Evolutionary conservation across 2,888 invertebrate genomes (phyloP), one percentile per base, ranked within the genome.

Genomic region (Archaeoteleia sp.): DNA sequence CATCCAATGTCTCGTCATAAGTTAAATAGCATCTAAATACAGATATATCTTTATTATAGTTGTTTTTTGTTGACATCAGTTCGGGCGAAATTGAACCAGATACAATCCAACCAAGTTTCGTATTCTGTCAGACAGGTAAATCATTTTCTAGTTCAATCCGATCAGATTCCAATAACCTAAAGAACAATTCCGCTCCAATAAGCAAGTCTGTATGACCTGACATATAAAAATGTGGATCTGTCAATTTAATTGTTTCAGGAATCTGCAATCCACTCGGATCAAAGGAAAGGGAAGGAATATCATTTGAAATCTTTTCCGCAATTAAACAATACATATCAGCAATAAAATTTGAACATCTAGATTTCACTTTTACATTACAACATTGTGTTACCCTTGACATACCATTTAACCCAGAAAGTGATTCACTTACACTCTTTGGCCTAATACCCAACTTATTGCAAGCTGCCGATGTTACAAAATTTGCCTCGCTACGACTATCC

Each of bases 401-500:
- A 2, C 49, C 61, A 8, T 45, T 58, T 6, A 71, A 25, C 0
- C 70, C 70, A 4, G 34, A 43, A 9, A 70, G 25, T 1, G 45
- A 30, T 23, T 65, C 43, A 0, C 29, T 25, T 1, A 53, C 29
- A 9, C 14, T 8, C 27, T 29, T 34, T 35, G 37, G 43, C 15
- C 32, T 51, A 6, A 62, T 10, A 1, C 51, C 55, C n/a, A 71
- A 14, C 35, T 30, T 65, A n/a, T 29, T 46, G 29, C 66, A 58
- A 10, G 54, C 48, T 6, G 57, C 12, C 3, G 34, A 20, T 8
- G 54, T 62, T 3, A 63, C 23, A 17, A 71, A 71, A 17, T 71
- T 49, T 0, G 70, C 63, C 29, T 67, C 61, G 23, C 67, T 61
- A 2, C 57, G 65, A 10, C 53, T 57, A 34, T 67, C 65, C 1